phyloP scores from a whole-genome alignment of 2,113 vertebrate species.

The Oreochromis spilurus region DNA sequence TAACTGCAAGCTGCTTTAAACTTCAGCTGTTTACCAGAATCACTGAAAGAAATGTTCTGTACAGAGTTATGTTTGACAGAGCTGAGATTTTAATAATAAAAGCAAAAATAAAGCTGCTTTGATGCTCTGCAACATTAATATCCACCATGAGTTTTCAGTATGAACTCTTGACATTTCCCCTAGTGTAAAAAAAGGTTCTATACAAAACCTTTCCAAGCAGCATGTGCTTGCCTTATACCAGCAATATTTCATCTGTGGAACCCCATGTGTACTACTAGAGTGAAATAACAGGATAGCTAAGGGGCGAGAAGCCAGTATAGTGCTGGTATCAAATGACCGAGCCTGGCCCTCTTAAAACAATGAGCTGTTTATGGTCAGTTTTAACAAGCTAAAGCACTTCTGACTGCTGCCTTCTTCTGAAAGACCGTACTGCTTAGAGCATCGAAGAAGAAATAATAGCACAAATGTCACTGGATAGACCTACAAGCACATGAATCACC shows the following conservation, averaged over 20 bases:
- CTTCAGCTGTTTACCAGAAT: neutral
- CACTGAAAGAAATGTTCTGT: neutral
- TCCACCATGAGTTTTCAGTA: slow-evolving; percentile 10
- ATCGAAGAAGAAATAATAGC: slow-evolving; percentile 1
- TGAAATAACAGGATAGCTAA: slow-evolving; percentile 63
- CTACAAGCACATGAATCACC: slow-evolving; percentile 11
- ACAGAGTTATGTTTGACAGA: neutral
- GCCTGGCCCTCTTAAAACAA: slow-evolving; percentile 66
- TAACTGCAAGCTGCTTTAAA: neutral
- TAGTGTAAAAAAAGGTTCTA: neutral
- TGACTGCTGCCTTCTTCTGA: slow-evolving; percentile 37
- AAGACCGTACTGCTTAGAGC: slow-evolving; percentile 19
- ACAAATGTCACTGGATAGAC: slow-evolving; percentile 22
- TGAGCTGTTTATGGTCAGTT: slow-evolving; percentile 71
- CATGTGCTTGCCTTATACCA: slow-evolving; percentile 31
- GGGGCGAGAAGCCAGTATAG: slow-evolving; percentile 47
- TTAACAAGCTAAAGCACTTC: slow-evolving; percentile 51
- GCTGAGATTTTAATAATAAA: neutral
- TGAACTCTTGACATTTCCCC: slow-evolving; percentile 35
- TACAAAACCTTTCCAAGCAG: slow-evolving; percentile 21
- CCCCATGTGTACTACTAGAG: slow-evolving; percentile 49
- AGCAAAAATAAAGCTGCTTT: slow-evolving; percentile 13
- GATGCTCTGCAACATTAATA: slow-evolving; percentile 8
- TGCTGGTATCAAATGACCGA: slow-evolving; percentile 61
- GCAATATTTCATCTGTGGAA: slow-evolving; percentile 50